These are phyloP conservation scores for Geococcyx californianus DNA, from an alignment of 2,113 vertebrate species.

Conservation along the genomic window DNA sequence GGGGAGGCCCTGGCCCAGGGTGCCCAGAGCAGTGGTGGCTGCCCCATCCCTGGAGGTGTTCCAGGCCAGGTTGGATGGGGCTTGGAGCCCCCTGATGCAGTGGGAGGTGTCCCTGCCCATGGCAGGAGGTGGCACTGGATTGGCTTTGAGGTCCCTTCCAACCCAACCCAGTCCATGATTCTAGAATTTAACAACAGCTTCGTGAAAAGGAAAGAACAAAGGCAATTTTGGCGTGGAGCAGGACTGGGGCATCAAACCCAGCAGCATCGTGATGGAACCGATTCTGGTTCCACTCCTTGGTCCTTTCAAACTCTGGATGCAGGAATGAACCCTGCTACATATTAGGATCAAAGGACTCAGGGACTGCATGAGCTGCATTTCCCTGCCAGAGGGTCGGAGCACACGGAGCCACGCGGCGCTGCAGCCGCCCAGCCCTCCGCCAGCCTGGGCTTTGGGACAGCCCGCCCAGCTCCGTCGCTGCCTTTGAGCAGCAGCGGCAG, in stretches of 20 bases:
- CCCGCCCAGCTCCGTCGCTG: neutral
- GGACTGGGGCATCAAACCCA: neutral
- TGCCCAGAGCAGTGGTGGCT: too few species aligned
- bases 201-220: neutral
- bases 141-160: too few species aligned
- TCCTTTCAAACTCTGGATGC: rapidly evolving
- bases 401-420: too few species aligned
- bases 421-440: too few species aligned
- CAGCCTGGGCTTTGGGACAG: neutral
- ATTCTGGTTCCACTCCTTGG: neutral
- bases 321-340: neutral
- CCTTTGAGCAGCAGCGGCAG: neutral
- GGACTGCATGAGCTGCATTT: rapidly evolving
- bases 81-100: too few species aligned
- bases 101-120: too few species aligned
- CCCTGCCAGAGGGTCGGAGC: neutral
- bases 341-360: rapidly evolving
- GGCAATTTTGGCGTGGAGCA: rapidly evolving
- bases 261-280: rapidly evolving
- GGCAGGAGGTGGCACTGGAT: too few species aligned
- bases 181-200: neutral
- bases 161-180: too few species aligned
- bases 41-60: too few species aligned
- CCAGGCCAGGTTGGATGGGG: too few species aligned
- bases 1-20: too few species aligned